Evolutionary conservation across 2,797 vertebrate genomes (phyloP).

Genomic region (Pseudomugil tenellus): DNA sequence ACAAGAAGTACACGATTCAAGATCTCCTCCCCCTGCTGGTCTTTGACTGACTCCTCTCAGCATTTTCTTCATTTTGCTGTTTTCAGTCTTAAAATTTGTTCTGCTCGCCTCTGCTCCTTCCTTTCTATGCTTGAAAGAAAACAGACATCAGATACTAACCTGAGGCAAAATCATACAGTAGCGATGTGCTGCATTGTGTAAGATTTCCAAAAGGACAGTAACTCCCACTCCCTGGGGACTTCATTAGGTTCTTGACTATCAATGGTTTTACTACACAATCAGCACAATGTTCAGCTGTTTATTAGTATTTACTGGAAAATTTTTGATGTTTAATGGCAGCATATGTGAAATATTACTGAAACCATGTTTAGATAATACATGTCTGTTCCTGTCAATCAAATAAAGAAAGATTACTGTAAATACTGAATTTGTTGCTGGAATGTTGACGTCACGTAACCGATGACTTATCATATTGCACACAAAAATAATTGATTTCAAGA

Average conservation of each 20-base stretch:
- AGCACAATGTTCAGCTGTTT: neutral
- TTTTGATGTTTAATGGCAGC: neutral
- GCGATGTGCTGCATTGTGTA: neutral
- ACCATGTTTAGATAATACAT: neutral
- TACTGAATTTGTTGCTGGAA: rapidly evolving
- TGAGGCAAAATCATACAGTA: neutral
- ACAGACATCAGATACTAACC: slow-evolving; percentile 2
- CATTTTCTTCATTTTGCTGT: slow-evolving; percentile 13
- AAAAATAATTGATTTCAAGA: neutral
- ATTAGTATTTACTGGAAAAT: neutral
- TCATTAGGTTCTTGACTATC: too few species aligned
- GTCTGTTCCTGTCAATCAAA: neutral
- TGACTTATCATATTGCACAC: too few species aligned
- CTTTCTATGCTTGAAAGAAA: slow-evolving; percentile 3
- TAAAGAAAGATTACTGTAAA: neutral
- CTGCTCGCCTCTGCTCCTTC: slow-evolving; percentile 9
- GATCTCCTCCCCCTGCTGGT: neutral
- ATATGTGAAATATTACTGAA: neutral
- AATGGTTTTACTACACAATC: too few species aligned
- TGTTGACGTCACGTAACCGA: neutral
- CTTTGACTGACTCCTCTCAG: slow-evolving; percentile 7
- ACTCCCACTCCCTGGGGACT: neutral
- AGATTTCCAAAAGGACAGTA: slow-evolving; percentile 4
- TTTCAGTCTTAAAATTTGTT: slow-evolving; percentile 10
- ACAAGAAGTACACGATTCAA: neutral